Evolutionary conservation across 2,113 vertebrate genomes (phyloP).

Genomic region (Mola mola): DNA sequence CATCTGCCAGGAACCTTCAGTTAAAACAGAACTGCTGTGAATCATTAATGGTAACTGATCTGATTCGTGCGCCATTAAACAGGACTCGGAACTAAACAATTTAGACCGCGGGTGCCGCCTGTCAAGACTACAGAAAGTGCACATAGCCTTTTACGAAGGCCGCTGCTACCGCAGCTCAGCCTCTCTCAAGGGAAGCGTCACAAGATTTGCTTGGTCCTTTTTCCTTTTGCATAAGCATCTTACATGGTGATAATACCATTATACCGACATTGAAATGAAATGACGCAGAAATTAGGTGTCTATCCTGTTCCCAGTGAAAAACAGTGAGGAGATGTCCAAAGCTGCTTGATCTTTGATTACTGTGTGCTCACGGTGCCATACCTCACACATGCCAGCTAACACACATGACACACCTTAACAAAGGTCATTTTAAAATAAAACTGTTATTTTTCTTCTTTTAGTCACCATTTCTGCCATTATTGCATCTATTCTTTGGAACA

Average conservation of each 20-base stretch:
- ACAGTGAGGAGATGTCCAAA: slow-evolving; percentile 59
- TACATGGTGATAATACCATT: neutral
- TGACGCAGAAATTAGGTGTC: too few relatives aligned
- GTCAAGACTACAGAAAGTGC: slow-evolving; percentile 16
- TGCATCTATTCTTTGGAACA: slow-evolving; percentile 28
- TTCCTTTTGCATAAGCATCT: slow-evolving; percentile 1
- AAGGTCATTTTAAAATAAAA: slow-evolving; percentile 14
- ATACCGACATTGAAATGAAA: neutral
- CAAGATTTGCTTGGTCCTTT: neutral
- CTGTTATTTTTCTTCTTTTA: slow-evolving; percentile 20
- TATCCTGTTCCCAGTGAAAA: slow-evolving; percentile 58
- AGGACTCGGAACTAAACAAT: slow-evolving; percentile 26
- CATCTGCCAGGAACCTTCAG: slow-evolving; percentile 60
- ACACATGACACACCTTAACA: slow-evolving; percentile 8
- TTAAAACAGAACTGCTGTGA: slow-evolving; percentile 48
- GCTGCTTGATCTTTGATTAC: slow-evolving; percentile 70
- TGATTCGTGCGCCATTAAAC: slow-evolving; percentile 25
- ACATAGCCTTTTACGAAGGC: neutral
- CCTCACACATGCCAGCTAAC: slow-evolving; percentile 34
- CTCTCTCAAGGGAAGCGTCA: slow-evolving; percentile 9
- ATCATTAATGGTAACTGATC: slow-evolving; percentile 54
- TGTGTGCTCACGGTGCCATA: slow-evolving; percentile 42
- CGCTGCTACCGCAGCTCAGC: slow-evolving; percentile 1
- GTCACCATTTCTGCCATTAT: slow-evolving; percentile 7
- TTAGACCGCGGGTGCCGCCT: too few relatives aligned